Evolutionary conservation across 2,113 vertebrate genomes (phyloP).

Genomic region (Coptodon bakossiorum): DNA sequence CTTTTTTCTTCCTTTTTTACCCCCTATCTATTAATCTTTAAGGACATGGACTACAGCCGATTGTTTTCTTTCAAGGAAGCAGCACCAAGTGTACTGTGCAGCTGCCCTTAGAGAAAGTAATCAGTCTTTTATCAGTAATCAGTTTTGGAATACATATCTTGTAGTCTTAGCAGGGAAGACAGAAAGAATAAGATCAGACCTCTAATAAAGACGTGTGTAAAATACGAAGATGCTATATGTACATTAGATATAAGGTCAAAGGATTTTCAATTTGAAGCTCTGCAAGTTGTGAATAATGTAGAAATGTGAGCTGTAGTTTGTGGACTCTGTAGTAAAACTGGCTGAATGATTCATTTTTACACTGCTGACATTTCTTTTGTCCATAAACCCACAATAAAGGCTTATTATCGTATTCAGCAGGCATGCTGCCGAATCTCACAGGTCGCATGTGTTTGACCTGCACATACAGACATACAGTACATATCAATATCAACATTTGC

Average conservation of each 20-base stretch:
- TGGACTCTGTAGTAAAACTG: background rate
- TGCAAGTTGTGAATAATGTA: background rate
- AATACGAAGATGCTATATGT: background rate
- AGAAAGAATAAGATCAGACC: background rate
- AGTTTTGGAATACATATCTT: background rate
- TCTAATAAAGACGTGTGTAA: background rate
- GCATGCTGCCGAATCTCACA: background rate
- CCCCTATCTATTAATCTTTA: background rate
- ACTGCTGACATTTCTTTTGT: background rate
- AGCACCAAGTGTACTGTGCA: background rate
- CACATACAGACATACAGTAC: background rate
- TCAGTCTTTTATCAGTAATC: background rate
- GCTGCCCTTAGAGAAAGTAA: background rate
- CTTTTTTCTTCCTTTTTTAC: background rate
- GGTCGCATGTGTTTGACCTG: background rate
- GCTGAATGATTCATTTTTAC: background rate
- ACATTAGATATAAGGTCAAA: background rate
- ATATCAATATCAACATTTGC: background rate
- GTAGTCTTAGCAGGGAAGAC: background rate
- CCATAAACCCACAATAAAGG: background rate
- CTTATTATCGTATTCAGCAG: background rate
- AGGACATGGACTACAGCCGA: background rate
- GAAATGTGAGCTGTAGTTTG: background rate
- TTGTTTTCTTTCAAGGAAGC: conserved; percentile 19
- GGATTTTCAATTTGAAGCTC: background rate